These are phyloP conservation scores for Galeruca laticollis DNA, from an alignment of 2,888 invertebrate species.

Conservation along the genomic window DNA sequence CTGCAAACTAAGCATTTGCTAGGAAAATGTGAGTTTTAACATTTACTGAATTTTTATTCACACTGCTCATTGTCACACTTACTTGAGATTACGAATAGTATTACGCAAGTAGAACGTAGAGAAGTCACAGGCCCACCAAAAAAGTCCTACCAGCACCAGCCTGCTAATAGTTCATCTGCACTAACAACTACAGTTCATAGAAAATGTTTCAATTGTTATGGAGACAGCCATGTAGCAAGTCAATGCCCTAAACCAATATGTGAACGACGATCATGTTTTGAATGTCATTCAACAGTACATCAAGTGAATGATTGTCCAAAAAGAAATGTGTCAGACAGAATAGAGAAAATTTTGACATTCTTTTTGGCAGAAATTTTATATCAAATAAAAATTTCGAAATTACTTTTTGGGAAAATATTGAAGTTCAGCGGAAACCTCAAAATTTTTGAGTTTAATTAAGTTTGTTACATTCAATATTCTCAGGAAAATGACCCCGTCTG, in stretches of 20 bases:
- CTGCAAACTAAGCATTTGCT: too few relatives aligned
- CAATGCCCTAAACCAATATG: neutral
- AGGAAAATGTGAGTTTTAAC: too few relatives aligned
- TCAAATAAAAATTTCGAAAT: neutral
- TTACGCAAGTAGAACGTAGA: neutral
- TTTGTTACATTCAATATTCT: neutral
- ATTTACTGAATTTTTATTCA: too few relatives aligned
- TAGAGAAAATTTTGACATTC: neutral
- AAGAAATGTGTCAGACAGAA: neutral
- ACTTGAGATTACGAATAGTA: too few relatives aligned
- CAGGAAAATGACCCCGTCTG: neutral
- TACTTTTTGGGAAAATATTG: neutral
- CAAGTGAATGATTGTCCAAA: neutral
- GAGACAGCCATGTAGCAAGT: neutral
- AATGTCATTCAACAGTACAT: neutral
- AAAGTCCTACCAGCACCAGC: neutral
- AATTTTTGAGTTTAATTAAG: neutral
- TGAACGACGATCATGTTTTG: neutral
- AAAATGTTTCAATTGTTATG: neutral
- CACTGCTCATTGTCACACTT: too few relatives aligned
- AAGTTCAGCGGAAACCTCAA: conserved; percentile 2
- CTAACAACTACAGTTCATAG: neutral
- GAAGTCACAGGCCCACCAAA: neutral
- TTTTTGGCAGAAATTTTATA: conserved; percentile 1
- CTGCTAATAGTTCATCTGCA: conserved; percentile 1